Evolutionary conservation across 2,888 invertebrate genomes (phyloP), one percentile per base, ranked within the genome.

Genomic region (Zygaena filipendulae): DNA sequence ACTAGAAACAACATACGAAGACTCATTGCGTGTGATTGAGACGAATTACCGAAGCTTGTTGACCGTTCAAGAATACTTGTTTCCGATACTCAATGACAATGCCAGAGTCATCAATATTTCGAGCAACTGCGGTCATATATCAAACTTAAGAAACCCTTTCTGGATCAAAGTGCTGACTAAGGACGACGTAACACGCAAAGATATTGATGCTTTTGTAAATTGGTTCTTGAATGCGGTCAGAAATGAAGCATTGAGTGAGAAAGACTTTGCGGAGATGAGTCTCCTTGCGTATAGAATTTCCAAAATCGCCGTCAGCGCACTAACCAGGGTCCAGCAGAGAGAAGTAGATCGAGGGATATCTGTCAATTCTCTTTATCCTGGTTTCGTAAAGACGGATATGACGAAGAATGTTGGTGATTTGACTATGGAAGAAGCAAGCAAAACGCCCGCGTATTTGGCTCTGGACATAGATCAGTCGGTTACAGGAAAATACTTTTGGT

Each of bases 51-150:
- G 29, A 5, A 39, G 44, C 13, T 29, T 46, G 6, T 20, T 46
- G 2, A 40, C 25, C 3, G 27, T 48, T 16, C 41, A 49, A 35
- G 31, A 52, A 10, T 27, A 40, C 26, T 23, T 42, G 11, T 50
- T 40, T 23, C 49, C 51, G 4, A 29, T 52, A 12, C 31, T 52
- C 3, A 47, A 41, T 0, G 30, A 44, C 0, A 45, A 49, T 4
- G 50, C 43, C 3, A 35, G 52, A 25, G 47, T 52, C 2, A 33
- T 52, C 3, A 51, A 52, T 23, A 27, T 52, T n/a, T 42, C 49
- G 3, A 51, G 52, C 26, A 42, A 45, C 28, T 46, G 43, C 22
- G 50, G 51, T 3, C 50, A 49, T 22, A 42, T 49, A 10, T 40
- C 43, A 3, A 51, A 47, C 25, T 27, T 53, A 3, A 45, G 30